These are phyloP conservation scores for Teleogryllus oceanicus DNA, from an alignment of 2,888 invertebrate species.

Conservation along the genomic window DNA sequence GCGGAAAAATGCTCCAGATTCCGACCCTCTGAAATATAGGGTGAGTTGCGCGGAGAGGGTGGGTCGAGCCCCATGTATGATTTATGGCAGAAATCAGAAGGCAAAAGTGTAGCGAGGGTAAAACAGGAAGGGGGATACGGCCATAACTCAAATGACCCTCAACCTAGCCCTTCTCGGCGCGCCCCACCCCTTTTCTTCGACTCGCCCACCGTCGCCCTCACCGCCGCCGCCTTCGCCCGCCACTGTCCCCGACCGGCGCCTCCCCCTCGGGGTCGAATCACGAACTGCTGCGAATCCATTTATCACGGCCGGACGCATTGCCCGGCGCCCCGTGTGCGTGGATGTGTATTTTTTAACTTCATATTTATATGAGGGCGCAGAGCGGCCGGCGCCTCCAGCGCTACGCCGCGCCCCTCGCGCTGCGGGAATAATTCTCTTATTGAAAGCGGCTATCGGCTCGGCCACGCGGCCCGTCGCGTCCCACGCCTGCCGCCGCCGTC, in stretches of 20 bases:
- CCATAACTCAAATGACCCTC: slow-evolving; percentile 35
- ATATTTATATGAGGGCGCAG: slow-evolving; percentile 1
- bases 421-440: not conserved
- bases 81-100: slow-evolving; percentile 35
- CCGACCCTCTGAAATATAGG: slow-evolving; percentile 29
- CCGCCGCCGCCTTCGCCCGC: not conserved
- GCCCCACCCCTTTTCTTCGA: slow-evolving; percentile 26
- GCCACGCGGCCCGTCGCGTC: not conserved
- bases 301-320: slow-evolving; percentile 30
- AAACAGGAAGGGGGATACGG: slow-evolving; percentile 26
- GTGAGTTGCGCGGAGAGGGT: slow-evolving; percentile 23
- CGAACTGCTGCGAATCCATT: slow-evolving; percentile 32
- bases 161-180: slow-evolving; percentile 23
- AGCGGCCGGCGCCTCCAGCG: not conserved
- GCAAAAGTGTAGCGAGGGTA: slow-evolving; percentile 31
- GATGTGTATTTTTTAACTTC: not conserved
- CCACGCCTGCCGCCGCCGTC: not conserved
- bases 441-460: not conserved
- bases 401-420: not conserved
- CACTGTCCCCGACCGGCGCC: not conserved
- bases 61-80: slow-evolving; percentile 27
- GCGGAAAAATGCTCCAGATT: slow-evolving; percentile 31
- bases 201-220: not conserved
- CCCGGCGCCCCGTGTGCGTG: not conserved
- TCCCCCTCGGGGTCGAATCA: slow-evolving; percentile 28